Base-by-base conservation (phyloP, 92 coral and sea anemone genomes). In the Heliopora coerulea region DNA sequence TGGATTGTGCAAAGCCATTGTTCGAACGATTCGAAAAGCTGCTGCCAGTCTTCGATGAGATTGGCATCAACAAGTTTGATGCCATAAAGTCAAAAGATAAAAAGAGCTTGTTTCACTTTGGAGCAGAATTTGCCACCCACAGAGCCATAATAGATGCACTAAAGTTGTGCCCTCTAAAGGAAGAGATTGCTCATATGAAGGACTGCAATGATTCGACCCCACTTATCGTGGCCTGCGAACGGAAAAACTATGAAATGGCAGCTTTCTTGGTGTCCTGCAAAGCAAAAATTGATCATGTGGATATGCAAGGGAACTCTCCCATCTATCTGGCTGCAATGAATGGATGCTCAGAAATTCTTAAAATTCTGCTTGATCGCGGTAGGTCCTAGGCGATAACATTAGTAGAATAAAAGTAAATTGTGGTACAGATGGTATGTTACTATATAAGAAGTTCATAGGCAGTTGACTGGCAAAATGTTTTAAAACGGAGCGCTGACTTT, bases 201-300 rank as follows among this genome's bases (percentile, higher is more conserved):
- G 74, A 67, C 33, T 19, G 32, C 26, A 4, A 30, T 28, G 23
- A 30, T 0, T 18, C 39, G 7, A 67, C 74, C 1, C 74, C 74
- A 3, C 34, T 67, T 37, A 67, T 67, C 7, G 59, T 67, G 23
- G 74, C 74, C n/a, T 67, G 74, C 20, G 39, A 49, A 13, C 17
- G 12, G 18, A 8, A 48, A 12, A 67, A 67, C 25, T 28, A 44
- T 49, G 11, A 28, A 12, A 41, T 67, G 59, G 59, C 42, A 15
- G 39, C 14, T n/a, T 29, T 9, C 9, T 23, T 67, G 12, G 74
- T 67, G 40, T 44, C 14, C 6, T 3, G 12, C 1, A 15, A 28
- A 8, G 74, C 74, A 19, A 67, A 24, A 30, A 67, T 67, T 14
- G 74, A 67, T 49, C 74, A 67, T 48, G 40, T 67, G 0, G 59